Conservation (phyloP, 2,888 invertebrate genomes). For the Pocota personata region DNA sequence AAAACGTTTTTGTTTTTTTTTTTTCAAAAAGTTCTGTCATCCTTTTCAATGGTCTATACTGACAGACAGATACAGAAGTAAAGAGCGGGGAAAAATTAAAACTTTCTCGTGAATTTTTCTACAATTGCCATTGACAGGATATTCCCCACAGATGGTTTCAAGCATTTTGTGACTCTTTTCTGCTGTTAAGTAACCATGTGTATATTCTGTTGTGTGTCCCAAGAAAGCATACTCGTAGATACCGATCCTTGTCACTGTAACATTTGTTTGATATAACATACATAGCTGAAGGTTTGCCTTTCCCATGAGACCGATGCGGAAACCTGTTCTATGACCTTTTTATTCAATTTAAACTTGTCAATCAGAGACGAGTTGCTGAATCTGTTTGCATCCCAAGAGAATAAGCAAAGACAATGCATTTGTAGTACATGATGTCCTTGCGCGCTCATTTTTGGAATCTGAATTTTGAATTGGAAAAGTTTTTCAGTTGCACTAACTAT, state of each 20-base stretch:
- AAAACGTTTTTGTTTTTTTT: not conserved
- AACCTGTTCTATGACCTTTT: not conserved
- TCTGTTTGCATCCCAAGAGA: not conserved
- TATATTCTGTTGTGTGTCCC: not conserved
- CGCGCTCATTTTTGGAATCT: not conserved
- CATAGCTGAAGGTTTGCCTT: no score
- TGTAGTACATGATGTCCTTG: not conserved
- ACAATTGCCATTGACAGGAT: constrained; percentile 56
- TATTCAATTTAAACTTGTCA: not conserved
- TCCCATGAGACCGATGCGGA: not conserved
- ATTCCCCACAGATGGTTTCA: constrained; percentile 42
- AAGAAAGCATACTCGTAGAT: not conserved
- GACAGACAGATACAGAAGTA: not conserved
- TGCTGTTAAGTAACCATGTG: constrained; percentile 11
- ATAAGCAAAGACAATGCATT: not conserved
- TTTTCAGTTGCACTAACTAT: not conserved
- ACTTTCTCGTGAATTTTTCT: constrained; percentile 40
- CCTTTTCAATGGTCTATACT: not conserved
- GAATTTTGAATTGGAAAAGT: constrained; percentile 2
- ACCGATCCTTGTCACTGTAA: constrained; percentile 5
- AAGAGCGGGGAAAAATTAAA: constrained; percentile 11
- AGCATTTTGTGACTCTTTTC: not conserved
- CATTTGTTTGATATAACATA: constrained; percentile 16
- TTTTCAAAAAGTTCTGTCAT: constrained; percentile 24
- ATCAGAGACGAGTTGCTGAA: not conserved